Evolutionary conservation across 2,113 vertebrate species (phyloP).

Genomic region (Siphamia tubifer): DNA sequence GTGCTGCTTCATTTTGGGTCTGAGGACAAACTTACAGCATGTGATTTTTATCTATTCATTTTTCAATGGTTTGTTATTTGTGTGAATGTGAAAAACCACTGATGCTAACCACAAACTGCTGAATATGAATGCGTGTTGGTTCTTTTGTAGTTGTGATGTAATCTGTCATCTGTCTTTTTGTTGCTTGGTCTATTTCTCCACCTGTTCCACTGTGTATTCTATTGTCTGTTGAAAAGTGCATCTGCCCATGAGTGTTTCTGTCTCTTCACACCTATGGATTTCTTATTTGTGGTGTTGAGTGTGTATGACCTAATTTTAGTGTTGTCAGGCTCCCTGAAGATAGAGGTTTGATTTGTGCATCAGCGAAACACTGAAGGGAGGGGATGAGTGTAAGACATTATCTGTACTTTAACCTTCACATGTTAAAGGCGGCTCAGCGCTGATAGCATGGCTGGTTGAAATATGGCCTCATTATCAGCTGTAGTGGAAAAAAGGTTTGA

Average conservation of each 20-base stretch:
- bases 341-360: slow-evolving; percentile 68
- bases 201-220: neutral
- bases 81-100: slow-evolving; percentile 19
- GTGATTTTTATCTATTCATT: no score
- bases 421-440: slow-evolving; percentile 59
- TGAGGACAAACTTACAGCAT: no score
- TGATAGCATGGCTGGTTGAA: slow-evolving; percentile 61
- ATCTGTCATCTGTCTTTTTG: neutral
- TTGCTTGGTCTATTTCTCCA: neutral
- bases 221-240: neutral
- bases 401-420: slow-evolving; percentile 74
- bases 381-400: slow-evolving; percentile 46
- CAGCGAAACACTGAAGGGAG: slow-evolving; percentile 22
- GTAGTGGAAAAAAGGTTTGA: slow-evolving; percentile 25
- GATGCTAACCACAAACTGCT: slow-evolving; percentile 64
- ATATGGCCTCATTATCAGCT: slow-evolving; percentile 73
- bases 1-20: neutral
- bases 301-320: slow-evolving; percentile 61
- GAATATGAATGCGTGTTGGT: slow-evolving; percentile 42
- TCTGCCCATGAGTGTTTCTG: neutral
- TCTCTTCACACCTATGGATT: neutral
- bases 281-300: slow-evolving; percentile 11
- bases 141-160: neutral
- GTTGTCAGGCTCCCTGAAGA: slow-evolving; percentile 55
- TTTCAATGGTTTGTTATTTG: slow-evolving; percentile 28